These are phyloP conservation scores for Apoda limacodes DNA, from an alignment of 2,888 invertebrate genomes.

Conservation along the genomic window DNA sequence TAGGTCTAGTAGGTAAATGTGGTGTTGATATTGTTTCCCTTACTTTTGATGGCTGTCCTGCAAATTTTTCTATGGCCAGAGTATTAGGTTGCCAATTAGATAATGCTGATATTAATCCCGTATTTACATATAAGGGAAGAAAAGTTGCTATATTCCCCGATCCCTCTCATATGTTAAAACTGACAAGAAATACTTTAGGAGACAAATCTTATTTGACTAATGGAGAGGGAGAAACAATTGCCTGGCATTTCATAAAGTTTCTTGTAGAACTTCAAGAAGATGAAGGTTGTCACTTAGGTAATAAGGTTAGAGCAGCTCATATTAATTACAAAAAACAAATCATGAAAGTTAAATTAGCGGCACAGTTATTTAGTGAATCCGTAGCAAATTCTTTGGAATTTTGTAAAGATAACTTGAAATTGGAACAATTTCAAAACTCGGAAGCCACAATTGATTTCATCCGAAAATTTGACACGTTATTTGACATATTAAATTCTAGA, in stretches of 20 bases:
- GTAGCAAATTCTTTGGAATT: constrained; percentile 1
- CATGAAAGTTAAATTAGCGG: constrained; percentile 4
- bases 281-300: constrained; percentile 4
- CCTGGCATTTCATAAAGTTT: constrained; percentile 1
- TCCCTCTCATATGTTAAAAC: too few relatives aligned
- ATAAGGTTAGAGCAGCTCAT: constrained; percentile 6
- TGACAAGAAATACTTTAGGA: constrained; percentile 5
- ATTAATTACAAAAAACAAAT: too few relatives aligned
- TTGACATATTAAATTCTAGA: constrained; percentile 5
- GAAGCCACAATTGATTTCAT: constrained; percentile 4
- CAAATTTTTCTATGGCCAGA: too few relatives aligned
- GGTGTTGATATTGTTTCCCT: too few relatives aligned
- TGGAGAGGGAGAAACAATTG: background rate
- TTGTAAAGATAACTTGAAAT: constrained; percentile 4
- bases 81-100: too few relatives aligned
- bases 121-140: too few relatives aligned
- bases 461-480: constrained; percentile 3
- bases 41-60: too few relatives aligned
- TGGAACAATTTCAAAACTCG: constrained; percentile 5
- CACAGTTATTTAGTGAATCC: constrained; percentile 3
- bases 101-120: too few relatives aligned
- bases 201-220: constrained; percentile 1
- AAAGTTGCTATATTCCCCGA: too few relatives aligned
- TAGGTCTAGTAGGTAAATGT: too few relatives aligned
- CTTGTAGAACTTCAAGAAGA: constrained; percentile 4